A percentile compares a stretch with the other conserved stretches of the same genome.
Evolutionary conservation across 2,797 vertebrate genomes (phyloP).

Genomic region (Chiropotes sagulatus): DNA sequence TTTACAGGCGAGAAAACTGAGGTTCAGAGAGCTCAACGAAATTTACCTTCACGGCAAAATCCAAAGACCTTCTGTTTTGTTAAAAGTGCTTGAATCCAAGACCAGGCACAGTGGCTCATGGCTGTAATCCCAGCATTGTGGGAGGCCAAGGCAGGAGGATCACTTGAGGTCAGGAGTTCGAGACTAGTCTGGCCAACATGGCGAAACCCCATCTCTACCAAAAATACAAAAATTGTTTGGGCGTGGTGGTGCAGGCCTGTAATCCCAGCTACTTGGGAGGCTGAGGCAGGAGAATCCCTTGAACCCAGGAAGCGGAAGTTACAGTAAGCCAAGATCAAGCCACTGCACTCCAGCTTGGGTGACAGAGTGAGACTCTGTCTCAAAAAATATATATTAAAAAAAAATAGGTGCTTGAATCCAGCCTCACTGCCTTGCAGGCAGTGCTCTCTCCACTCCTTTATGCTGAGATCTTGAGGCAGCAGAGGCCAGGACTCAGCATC

Average conservation of each 20-base stretch:
- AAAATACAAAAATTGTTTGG: background rate
- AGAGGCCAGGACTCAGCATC: background rate
- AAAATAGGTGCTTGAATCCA: background rate
- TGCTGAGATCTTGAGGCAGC: accelerated
- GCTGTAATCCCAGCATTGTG: background rate
- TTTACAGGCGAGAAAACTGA: background rate
- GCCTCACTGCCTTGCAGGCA: accelerated
- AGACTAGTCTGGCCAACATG: background rate
- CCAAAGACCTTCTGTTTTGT: background rate
- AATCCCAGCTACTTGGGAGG: background rate
- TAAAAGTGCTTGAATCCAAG: background rate
- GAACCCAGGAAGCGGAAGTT: background rate
- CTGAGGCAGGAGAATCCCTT: background rate
- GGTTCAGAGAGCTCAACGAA: background rate
- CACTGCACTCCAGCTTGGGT: background rate
- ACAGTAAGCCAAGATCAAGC: background rate
- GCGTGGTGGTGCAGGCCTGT: background rate
- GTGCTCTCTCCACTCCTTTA: background rate
- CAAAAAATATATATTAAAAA: background rate
- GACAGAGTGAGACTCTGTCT: background rate
- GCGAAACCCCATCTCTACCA: background rate
- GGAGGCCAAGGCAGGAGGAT: background rate
- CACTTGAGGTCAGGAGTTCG: background rate
- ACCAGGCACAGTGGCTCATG: background rate
- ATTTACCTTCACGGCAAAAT: background rate